A percentile compares a stretch with the other conserved stretches of the same genome.
Conservation (phyloP, 2,888 invertebrate genomes). For the Pristionchus entomophagus region DNA sequence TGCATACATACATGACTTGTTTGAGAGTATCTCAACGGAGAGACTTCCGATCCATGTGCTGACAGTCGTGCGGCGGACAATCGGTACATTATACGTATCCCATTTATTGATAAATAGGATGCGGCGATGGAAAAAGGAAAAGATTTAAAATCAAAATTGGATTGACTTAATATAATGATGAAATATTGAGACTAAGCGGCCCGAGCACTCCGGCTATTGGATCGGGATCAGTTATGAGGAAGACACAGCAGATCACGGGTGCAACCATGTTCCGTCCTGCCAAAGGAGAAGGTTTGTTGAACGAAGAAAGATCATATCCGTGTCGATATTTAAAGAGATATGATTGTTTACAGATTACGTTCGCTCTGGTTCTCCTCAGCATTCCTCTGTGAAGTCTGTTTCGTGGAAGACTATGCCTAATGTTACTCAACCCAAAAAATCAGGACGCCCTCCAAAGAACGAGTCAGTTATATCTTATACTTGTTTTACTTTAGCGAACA, state of each 20-base stretch:
- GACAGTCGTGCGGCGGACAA: neutral
- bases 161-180: neutral
- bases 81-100: neutral
- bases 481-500: neutral
- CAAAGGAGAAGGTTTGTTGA: neutral
- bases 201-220: neutral
- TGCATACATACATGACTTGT: too few relatives aligned
- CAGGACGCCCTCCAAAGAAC: conserved; percentile 31
- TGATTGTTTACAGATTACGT: neutral
- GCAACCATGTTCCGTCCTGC: neutral
- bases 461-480: conserved; percentile 6
- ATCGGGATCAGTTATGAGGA: neutral
- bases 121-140: too few relatives aligned
- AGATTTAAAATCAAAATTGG: too few relatives aligned
- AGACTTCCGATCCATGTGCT: neutral
- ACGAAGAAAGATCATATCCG: neutral
- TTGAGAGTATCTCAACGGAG: neutral
- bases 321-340: neutral
- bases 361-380: neutral
- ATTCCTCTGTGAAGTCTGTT: neutral
- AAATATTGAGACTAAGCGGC: neutral
- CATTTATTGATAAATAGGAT: neutral
- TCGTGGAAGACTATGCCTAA: neutral
- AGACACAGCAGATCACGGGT: neutral
- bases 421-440: conserved; percentile 21